Base-by-base conservation (phyloP, 2,888 invertebrate genomes). In the Nymphalis c-album region DNA sequence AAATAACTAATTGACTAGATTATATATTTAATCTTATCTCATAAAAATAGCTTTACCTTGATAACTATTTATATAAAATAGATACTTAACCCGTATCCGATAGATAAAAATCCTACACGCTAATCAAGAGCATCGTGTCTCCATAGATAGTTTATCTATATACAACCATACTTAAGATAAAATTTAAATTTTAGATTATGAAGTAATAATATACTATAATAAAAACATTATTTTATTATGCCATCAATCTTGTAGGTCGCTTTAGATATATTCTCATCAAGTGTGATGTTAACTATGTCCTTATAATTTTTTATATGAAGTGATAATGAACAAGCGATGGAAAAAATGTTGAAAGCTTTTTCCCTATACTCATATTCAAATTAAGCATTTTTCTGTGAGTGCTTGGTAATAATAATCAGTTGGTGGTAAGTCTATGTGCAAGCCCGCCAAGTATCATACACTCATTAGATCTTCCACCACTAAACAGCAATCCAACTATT, bases 131-230 rank as follows among this genome's bases (percentile, higher is more conserved):
- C 81, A 91, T 90, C 90, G 76, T 90, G 90, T 90, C 81, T 72
- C 77, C 75, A 73, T 76, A 85, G 87, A 88, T 84, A 86, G 76
- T 83, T 85, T 91, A 91, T 91, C 90, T 85, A 78, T 74, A 74
- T 81, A 91, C 91, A 91, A 86, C 88, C 84, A 86, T 86, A 86
- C 83, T 80, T 81, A 76, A 90, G 91, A 91, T 91, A 91, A 91
- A 88, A 87, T 81, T 86, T 85, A 83, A 88, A 88, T 87, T 85
- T 85, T 74, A 87, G 85, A 90, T 89, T 86, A 90, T 88, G 86
- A 88, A 85, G 83, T 85, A 86, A 89, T 90, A 74, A 75, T 72
- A 71, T 71, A 71, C 64, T 82, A 85, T 82, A 59, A 87, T 90
- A 88, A 88, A 88, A 89, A 82, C 80, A 81, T 85, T 81, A 83